Base-by-base conservation (phyloP, 1,140 invertebrate genomes). In the Drusus annulatus region DNA sequence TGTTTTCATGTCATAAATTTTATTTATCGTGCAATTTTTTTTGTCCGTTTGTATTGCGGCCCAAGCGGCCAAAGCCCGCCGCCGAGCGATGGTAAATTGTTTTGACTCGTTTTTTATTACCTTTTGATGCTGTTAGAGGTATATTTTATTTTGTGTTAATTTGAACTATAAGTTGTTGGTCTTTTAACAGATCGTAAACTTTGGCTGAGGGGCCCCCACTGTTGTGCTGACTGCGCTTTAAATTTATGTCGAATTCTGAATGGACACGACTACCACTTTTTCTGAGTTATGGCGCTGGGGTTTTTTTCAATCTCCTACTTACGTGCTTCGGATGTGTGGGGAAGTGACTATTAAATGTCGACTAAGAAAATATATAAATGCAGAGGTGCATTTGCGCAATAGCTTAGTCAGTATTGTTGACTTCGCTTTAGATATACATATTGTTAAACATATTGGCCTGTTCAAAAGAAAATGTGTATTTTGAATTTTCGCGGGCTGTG, bases 181-280 rank as follows among this genome's bases (percentile, higher is more conserved):
- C 89, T 90, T 90, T 90, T 90, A 90, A 88, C 89, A 90, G 89
- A 88, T 90, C 89, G 88, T 90, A 90, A 90, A 90, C 87, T 88
- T 85, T 79, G 74, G 77, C 36, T 76, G 84, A 84, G 81, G 81
- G 83, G 80, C 79, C 84, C 82, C 65, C 56, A 23, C 80, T 56
- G 58, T 21, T 73, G 36, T 52, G 68, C 31, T 68, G 73, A 80
- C 80, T 76, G 83, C 74, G 52, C 7, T 71, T 71, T 17, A 71
- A 51, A 71, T 71, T 71, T 71, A 71, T 71, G 78, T 79, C 74
- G 78, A 82, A 54, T 76, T 79, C 60, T 82, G 36, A 71, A 50
- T 50, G 68, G 19, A 16, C 16, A 13, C 85, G 87, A 86, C 87
- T 88, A 68, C 58, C 71, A 51, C 25, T 73, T 54, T 68, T 73